These are phyloP conservation scores for Epirrhoe alternata DNA, from an alignment of 2,888 invertebrate genomes.

Conservation along the genomic window DNA sequence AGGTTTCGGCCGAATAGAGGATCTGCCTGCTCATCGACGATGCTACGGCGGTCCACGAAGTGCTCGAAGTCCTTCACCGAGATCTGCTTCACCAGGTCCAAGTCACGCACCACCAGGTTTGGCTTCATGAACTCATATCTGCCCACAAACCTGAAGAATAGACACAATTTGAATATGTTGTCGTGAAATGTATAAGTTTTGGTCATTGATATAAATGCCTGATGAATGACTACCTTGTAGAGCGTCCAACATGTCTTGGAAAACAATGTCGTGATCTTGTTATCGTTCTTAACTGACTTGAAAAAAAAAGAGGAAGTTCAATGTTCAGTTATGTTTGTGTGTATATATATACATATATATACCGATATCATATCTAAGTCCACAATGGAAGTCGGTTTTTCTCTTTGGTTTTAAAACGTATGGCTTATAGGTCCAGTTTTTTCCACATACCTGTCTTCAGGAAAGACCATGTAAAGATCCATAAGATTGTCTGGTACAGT, in stretches of 20 bases:
- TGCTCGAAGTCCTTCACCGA: slow-evolving; percentile 83
- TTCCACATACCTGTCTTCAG: slow-evolving; percentile 54
- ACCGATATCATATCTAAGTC: too few species aligned
- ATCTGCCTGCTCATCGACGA: slow-evolving; percentile 67
- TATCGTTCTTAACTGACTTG: too few species aligned
- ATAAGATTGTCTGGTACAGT: slow-evolving; percentile 47
- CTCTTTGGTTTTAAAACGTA: too few species aligned
- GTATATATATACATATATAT: too few species aligned
- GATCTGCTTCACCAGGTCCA: slow-evolving; percentile 79
- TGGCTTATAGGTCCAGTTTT: not conserved
- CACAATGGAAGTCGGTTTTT: too few species aligned
- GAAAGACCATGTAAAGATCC: slow-evolving; percentile 48
- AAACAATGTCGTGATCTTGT: too few species aligned
- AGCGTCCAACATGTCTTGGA: too few species aligned
- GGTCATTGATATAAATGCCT: too few species aligned
- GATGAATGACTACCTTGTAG: too few species aligned
- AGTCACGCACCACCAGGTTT: slow-evolving; percentile 70
- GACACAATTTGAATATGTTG: not conserved
- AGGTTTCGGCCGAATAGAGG: slow-evolving; percentile 80
- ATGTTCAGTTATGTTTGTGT: too few species aligned
- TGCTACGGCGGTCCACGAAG: slow-evolving; percentile 76
- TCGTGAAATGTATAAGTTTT: too few species aligned
- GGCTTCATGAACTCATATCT: slow-evolving; percentile 72
- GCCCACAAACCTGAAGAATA: slow-evolving; percentile 70
- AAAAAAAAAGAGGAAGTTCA: too few species aligned